Conservation (phyloP, 1,140 invertebrate species). For the Drosophila burlai region DNA sequence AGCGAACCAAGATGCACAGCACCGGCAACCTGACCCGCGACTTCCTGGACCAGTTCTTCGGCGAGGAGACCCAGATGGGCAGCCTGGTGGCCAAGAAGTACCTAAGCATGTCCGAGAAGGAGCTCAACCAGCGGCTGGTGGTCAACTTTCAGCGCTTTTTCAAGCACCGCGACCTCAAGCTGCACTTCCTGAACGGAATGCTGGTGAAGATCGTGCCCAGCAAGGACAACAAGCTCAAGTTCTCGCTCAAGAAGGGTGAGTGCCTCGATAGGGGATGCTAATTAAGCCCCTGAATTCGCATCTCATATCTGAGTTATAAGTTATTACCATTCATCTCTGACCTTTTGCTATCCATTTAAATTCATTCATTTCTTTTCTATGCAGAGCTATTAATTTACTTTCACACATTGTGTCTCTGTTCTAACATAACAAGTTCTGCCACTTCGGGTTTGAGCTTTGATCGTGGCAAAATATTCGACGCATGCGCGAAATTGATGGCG, state of each 20-base stretch:
- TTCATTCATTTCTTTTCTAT: slow-evolving; percentile 10
- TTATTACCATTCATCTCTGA: background rate
- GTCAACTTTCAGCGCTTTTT: slow-evolving; percentile 79
- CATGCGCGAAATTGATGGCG: slow-evolving; percentile 4
- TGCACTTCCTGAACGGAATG: slow-evolving; percentile 79
- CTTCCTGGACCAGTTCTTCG: slow-evolving; percentile 81
- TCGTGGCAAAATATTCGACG: slow-evolving; percentile 18
- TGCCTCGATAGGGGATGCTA: background rate
- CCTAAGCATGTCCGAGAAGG: slow-evolving; percentile 69
- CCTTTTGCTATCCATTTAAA: slow-evolving; percentile 10
- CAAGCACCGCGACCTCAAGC: slow-evolving; percentile 81
- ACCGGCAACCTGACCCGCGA: slow-evolving; percentile 78
- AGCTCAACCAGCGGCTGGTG: slow-evolving; percentile 74
- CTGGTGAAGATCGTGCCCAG: slow-evolving; percentile 81
- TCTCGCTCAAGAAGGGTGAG: slow-evolving; percentile 77
- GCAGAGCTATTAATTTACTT: slow-evolving; percentile 13
- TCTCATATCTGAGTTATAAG: background rate
- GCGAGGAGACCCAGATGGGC: slow-evolving; percentile 66
- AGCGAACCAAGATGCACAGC: slow-evolving; percentile 50
- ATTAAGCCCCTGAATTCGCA: background rate
- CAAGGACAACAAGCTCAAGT: slow-evolving; percentile 80
- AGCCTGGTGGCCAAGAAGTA: slow-evolving; percentile 71
- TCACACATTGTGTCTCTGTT: slow-evolving; percentile 12
- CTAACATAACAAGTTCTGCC: background rate
- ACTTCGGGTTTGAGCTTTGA: slow-evolving; percentile 6